Evolutionary conservation across 2,888 invertebrate species (phyloP).

Genomic region (Saturnia pavonia): DNA sequence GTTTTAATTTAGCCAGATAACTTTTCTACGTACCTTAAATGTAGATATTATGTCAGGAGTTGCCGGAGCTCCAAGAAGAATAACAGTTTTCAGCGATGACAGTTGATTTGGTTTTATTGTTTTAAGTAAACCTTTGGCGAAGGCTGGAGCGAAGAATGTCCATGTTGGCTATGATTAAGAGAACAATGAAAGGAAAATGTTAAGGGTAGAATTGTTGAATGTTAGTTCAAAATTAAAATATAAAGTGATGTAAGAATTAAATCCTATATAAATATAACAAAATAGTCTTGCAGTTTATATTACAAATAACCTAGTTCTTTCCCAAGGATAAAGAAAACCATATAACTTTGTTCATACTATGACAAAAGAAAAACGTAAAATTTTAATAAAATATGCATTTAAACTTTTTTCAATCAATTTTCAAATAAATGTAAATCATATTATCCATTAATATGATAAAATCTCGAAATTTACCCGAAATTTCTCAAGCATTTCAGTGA

Average conservation of each 20-base stretch:
- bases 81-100: slow-evolving; percentile 42
- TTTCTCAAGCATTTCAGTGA: slow-evolving; percentile 39
- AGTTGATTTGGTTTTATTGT: slow-evolving; percentile 38
- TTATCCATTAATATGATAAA: not conserved
- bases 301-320: no score
- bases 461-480: slow-evolving; percentile 35
- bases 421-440: not conserved
- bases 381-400: no score
- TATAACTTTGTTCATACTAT: no score
- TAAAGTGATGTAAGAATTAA: no score
- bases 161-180: slow-evolving; percentile 47
- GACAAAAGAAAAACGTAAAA: no score
- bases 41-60: slow-evolving; percentile 34
- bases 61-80: slow-evolving; percentile 44
- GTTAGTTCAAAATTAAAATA: no score
- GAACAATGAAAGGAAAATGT: not conserved
- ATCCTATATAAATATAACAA: no score
- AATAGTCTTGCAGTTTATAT: no score
- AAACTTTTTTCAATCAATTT: no score
- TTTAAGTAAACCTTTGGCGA: slow-evolving; percentile 35
- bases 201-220: no score
- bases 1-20: not conserved
- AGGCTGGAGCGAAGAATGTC: slow-evolving; percentile 44
- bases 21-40: slow-evolving; percentile 32
- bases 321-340: no score